Evolutionary conservation across 2,888 invertebrate species (phyloP).

Genomic region (Aquatica leii): DNA sequence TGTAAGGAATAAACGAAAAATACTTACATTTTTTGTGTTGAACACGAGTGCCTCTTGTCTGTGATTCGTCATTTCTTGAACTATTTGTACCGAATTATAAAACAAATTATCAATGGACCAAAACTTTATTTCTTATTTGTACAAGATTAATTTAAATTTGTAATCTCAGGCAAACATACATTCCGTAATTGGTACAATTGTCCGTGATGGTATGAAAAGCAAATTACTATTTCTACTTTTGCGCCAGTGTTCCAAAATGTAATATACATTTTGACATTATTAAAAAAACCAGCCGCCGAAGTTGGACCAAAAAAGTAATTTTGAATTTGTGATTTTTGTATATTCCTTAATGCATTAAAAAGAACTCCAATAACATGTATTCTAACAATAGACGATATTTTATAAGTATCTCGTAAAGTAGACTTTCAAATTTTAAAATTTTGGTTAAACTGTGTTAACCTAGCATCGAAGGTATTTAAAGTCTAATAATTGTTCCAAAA

Average conservation of each 20-base stretch:
- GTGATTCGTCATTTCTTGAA: conserved; percentile 55
- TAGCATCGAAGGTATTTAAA: conserved; percentile 3
- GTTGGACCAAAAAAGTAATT: conserved; percentile 25
- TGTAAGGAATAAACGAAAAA: conserved; percentile 15
- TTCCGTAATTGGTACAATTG: conserved; percentile 14
- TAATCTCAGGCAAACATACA: conserved; percentile 19
- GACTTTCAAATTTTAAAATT: conserved; percentile 15
- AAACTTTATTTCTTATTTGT: conserved; percentile 11
- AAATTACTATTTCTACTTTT: conserved; percentile 1
- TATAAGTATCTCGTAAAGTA: conserved; percentile 18
- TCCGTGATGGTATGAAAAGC: background rate
- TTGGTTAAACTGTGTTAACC: background rate
- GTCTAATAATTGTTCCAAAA: background rate
- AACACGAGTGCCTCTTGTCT: conserved; percentile 58
- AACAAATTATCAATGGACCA: conserved; percentile 41
- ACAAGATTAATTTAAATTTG: background rate
- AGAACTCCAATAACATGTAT: conserved; percentile 24
- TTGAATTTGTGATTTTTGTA: conserved; percentile 16
- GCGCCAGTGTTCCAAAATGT: background rate
- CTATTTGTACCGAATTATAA: conserved; percentile 48
- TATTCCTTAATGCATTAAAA: conserved; percentile 6
- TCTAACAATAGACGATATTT: conserved; percentile 31
- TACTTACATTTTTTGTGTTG: conserved; percentile 18
- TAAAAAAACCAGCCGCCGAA: conserved; percentile 23
- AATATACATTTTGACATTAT: conserved; percentile 18